phyloP scores from a whole-genome alignment of 2,888 invertebrate genomes.

The Xestobium rufovillosum region DNA sequence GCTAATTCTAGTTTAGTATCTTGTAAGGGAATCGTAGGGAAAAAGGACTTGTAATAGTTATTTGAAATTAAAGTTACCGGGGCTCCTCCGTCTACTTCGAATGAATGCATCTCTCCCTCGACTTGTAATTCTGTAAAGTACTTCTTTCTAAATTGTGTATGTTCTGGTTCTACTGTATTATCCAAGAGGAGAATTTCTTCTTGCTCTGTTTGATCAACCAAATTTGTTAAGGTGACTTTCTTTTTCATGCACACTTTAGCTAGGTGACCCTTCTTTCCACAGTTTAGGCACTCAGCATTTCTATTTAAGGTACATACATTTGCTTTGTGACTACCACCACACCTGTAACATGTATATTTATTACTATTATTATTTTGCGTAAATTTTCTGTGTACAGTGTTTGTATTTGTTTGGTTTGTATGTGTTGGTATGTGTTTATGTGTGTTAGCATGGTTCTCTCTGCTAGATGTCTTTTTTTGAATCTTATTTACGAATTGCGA shows the following conservation, averaged over 20 bases:
- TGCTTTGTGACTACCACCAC: constrained; percentile 11
- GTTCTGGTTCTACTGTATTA: background rate
- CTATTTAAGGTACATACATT: background rate
- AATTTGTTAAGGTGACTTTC: background rate
- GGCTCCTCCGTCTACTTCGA: background rate
- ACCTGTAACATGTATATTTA: constrained; percentile 12
- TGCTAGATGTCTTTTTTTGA: background rate
- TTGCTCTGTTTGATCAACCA: background rate
- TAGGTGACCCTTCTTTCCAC: background rate
- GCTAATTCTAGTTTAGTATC: constrained; percentile 4
- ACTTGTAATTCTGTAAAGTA: background rate
- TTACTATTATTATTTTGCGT: constrained; percentile 3
- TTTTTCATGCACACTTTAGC: background rate
- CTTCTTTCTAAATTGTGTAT: background rate
- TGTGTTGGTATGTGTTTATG: background rate
- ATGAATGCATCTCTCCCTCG: background rate
- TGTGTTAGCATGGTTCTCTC: background rate
- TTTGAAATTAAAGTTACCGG: background rate
- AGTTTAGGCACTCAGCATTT: background rate
- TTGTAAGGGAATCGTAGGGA: constrained; percentile 2
- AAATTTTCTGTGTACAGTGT: constrained; percentile 4
- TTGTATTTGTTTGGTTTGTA: background rate
- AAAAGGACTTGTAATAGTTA: background rate
- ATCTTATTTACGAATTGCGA: no score
- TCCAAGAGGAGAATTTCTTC: no score